phyloP scores from a whole-genome alignment of 2,888 invertebrate genomes.

The Lasioglossum marginatum region DNA sequence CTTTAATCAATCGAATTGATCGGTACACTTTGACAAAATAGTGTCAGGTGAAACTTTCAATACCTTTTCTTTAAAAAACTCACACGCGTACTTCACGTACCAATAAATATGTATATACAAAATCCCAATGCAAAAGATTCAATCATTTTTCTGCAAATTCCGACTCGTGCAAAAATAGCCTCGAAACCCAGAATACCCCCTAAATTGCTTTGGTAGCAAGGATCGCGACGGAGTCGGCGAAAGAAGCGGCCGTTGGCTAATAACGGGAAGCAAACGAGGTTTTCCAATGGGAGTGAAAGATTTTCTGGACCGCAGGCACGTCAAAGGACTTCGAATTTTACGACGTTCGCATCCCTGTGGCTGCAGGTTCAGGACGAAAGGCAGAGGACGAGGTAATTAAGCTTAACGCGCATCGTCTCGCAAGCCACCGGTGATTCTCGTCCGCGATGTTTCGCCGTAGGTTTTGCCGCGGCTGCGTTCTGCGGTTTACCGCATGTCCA shows the following conservation, averaged over 20 bases:
- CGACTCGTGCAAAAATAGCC: too few species aligned
- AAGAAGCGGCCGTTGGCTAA: not conserved
- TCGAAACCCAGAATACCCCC: too few species aligned
- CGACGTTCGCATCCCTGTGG: conserved; percentile 19
- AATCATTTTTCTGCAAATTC: too few species aligned
- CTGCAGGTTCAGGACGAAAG: conserved; percentile 41
- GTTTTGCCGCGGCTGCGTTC: conserved; percentile 80
- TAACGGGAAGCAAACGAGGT: not conserved
- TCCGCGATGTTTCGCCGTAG: conserved; percentile 73
- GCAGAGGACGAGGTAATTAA: conserved; percentile 78
- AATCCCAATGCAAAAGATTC: too few species aligned
- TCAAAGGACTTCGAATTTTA: not conserved
- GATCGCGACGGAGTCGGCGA: not conserved
- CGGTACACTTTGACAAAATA: not conserved
- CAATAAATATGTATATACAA: too few species aligned
- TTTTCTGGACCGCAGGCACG: conserved; percentile 6
- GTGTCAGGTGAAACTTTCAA: too few species aligned
- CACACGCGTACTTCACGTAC: too few species aligned
- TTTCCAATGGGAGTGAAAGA: not conserved
- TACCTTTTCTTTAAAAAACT: too few species aligned
- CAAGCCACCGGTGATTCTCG: conserved; percentile 60
- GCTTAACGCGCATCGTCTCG: conserved; percentile 74
- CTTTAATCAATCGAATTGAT: not conserved
- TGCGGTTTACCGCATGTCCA: conserved; percentile 84
- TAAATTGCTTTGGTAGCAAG: not conserved